Conservation (phyloP, 2,113 vertebrate species). For the Pelecanoides urinatrix region DNA sequence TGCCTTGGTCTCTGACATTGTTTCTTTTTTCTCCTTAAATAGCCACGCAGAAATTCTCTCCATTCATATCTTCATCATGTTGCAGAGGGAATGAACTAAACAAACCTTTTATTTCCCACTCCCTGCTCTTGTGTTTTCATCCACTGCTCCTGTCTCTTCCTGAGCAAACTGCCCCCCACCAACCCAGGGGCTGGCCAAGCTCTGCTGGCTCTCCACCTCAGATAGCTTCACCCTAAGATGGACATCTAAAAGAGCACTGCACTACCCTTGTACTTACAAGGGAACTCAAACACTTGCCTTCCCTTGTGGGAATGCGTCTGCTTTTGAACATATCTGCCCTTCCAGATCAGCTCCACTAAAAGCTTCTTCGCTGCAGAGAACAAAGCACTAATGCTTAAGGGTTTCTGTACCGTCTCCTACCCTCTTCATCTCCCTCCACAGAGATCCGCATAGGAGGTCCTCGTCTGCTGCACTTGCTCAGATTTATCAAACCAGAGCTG, state of each 20-base stretch:
- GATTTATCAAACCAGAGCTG: neutral
- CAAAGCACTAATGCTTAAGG: neutral
- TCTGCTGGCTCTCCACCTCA: neutral
- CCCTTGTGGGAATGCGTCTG: neutral
- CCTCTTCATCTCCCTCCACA: neutral
- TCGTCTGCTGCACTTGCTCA: neutral
- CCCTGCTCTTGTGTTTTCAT: neutral
- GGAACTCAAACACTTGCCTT: neutral
- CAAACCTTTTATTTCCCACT: neutral
- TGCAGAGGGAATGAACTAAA: neutral
- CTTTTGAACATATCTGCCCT: neutral
- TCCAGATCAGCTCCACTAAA: neutral
- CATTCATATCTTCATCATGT: neutral
- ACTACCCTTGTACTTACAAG: neutral
- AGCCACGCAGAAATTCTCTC: neutral
- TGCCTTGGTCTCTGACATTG: neutral
- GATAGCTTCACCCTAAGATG: neutral
- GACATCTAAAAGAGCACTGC: neutral
- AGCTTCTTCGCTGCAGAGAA: neutral
- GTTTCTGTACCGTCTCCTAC: neutral
- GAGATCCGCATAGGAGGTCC: neutral
- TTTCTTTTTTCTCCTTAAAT: neutral
- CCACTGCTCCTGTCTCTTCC: neutral
- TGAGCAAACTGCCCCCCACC: neutral
- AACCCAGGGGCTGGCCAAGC: neutral